A percentile compares a stretch with the other conserved stretches of the same genome.
These are phyloP conservation scores for Rhinolophus ferrumequinum DNA, from an alignment of 2,113 vertebrate species.

Conservation along the genomic window DNA sequence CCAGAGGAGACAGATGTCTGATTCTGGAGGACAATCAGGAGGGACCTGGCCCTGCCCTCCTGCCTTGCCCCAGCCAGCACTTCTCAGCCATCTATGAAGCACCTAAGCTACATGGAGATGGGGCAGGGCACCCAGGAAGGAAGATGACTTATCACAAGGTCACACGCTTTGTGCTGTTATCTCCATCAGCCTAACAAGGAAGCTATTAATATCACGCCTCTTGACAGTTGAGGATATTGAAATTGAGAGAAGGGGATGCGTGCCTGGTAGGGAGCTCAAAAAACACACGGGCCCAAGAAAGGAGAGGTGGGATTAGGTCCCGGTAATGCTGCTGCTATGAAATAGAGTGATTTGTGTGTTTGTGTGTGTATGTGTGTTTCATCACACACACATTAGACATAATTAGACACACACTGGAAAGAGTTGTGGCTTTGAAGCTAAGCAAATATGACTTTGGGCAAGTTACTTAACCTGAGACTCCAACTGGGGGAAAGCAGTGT, in stretches of 20 bases:
- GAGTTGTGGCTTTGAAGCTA: not conserved
- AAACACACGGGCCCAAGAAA: not conserved
- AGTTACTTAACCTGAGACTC: not conserved
- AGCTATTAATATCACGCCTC: not conserved
- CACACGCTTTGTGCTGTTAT: not conserved
- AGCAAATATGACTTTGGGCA: not conserved
- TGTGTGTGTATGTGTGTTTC: not conserved
- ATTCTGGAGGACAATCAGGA: not conserved
- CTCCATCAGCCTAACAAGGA: not conserved
- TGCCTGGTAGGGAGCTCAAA: not conserved
- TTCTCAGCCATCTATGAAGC: not conserved
- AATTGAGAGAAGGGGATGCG: not conserved
- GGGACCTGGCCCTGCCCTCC: not conserved
- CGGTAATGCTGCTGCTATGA: not conserved
- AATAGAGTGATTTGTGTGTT: not conserved
- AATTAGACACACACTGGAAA: not conserved
- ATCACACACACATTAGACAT: not conserved
- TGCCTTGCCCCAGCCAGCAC: not conserved
- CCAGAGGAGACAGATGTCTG: not conserved
- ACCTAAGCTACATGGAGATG: not conserved
- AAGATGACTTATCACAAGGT: not conserved
- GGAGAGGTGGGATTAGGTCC: not conserved
- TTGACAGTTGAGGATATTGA: not conserved
- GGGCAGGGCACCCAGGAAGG: slow-evolving; percentile 34
- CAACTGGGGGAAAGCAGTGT: not conserved